Percentiles rank a stretch among this genome's conserved stretches.
Conservation (phyloP, 2,797 vertebrate species). For the Phalanger gymnotis region DNA sequence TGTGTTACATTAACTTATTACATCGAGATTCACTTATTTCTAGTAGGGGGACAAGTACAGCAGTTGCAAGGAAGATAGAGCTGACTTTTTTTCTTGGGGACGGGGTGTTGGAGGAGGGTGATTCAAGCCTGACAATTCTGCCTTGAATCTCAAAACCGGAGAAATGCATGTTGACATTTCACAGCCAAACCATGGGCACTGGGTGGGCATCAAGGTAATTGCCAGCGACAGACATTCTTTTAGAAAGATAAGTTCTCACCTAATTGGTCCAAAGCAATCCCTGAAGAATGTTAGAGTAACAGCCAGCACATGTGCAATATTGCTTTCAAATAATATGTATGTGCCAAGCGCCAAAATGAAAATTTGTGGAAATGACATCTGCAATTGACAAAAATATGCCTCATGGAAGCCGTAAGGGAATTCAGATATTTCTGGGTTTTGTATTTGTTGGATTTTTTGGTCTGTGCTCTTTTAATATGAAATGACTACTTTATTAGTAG, state of each 20-base stretch:
- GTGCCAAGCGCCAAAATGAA: conserved; percentile 66
- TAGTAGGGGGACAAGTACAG: conserved; percentile 19
- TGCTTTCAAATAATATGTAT: conserved; percentile 63
- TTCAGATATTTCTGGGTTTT: conserved; percentile 38
- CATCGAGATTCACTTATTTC: conserved; percentile 12
- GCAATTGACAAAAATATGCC: conserved; percentile 57
- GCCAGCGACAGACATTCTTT: conserved; percentile 68
- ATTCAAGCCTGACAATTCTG: conserved; percentile 54
- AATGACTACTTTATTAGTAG: conserved; percentile 44
- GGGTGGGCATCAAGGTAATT: conserved; percentile 62
- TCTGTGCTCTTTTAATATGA: conserved; percentile 57
- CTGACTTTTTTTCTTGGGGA: not conserved
- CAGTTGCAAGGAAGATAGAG: not conserved
- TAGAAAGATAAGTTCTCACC: conserved; percentile 73
- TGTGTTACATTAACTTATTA: conserved; percentile 18
- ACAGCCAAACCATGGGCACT: conserved; percentile 40
- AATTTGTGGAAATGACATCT: conserved; percentile 70
- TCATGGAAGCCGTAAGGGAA: conserved; percentile 32
- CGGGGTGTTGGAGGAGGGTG: not conserved
- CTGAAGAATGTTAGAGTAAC: conserved; percentile 59
- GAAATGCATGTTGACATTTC: conserved; percentile 60
- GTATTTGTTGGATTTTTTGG: not conserved
- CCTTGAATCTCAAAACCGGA: conserved; percentile 54
- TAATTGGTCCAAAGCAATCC: conserved; percentile 70
- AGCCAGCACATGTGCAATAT: conserved; percentile 36